A percentile compares a stretch with the other conserved stretches of the same genome.
Evolutionary conservation across 2,888 invertebrate species (phyloP).

Genomic region (Polymixis lichenea): DNA sequence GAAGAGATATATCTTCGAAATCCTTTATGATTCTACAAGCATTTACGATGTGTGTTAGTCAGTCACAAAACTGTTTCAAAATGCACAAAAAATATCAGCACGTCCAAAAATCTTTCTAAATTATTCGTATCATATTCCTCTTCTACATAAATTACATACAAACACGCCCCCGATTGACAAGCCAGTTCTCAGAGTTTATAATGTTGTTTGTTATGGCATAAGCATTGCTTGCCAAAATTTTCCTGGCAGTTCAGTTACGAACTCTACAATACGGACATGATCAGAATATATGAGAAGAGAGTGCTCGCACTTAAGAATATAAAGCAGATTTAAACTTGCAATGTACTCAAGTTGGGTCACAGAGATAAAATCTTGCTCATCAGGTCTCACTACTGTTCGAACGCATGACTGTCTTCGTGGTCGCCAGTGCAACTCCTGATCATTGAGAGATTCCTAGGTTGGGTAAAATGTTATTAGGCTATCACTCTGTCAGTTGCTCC

Average conservation of each 20-base stretch:
- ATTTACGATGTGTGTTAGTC: background rate
- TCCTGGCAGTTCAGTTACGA: slow-evolving; percentile 39
- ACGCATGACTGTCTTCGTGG: background rate
- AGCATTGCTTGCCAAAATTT: slow-evolving; percentile 55
- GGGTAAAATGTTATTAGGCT: background rate
- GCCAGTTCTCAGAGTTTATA: slow-evolving; percentile 38
- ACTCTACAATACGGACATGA: slow-evolving; percentile 35
- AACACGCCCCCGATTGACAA: slow-evolving; percentile 42
- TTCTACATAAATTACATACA: background rate
- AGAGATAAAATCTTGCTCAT: background rate
- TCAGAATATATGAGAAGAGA: slow-evolving; percentile 40
- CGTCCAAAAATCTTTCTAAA: background rate
- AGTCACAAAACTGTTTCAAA: background rate
- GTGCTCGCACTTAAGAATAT: slow-evolving; percentile 18
- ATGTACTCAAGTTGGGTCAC: background rate
- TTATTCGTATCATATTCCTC: slow-evolving; percentile 20
- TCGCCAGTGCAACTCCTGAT: background rate
- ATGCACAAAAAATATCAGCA: background rate
- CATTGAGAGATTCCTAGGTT: no score
- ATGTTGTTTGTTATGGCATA: slow-evolving; percentile 30
- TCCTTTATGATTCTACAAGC: no score
- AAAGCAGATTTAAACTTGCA: slow-evolving; percentile 24
- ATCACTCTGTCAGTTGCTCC: background rate
- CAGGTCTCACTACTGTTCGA: background rate
- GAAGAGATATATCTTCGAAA: no score